phyloP scores from a whole-genome alignment of 2,113 vertebrate genomes.

The Oreocharis arfaki region DNA sequence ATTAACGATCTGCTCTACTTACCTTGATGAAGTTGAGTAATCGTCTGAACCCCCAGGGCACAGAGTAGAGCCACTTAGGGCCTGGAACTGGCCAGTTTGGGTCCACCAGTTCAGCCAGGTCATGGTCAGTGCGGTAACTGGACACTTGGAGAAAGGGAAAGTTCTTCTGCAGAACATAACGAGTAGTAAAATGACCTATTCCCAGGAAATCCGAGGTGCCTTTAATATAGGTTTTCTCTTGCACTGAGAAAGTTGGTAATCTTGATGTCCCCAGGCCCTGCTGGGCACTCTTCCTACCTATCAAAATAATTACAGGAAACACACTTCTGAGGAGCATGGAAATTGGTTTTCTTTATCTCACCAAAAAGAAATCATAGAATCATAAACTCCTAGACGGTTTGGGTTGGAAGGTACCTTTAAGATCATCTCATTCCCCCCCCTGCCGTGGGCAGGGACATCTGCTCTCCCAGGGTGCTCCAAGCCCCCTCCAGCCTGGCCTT shows the following conservation, averaged over 20 bases:
- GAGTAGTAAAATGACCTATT: slow-evolving; percentile 89
- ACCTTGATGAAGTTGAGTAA: slow-evolving; percentile 94
- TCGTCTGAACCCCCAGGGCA: slow-evolving; percentile 91
- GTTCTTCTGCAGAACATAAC: slow-evolving; percentile 83
- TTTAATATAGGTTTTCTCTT: slow-evolving; percentile 90
- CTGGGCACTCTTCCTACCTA: slow-evolving; percentile 86
- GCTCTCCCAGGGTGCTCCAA: not conserved
- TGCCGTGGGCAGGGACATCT: not conserved
- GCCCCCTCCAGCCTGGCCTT: fast-evolving
- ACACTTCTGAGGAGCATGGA: not conserved
- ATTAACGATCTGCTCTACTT: not conserved
- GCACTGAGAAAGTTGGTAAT: slow-evolving; percentile 83
- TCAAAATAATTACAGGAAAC: not conserved
- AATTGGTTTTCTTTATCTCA: not conserved
- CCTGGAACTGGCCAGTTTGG: slow-evolving; percentile 86
- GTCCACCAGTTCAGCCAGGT: slow-evolving; percentile 86
- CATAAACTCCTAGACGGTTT: not conserved
- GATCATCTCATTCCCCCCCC: not conserved
- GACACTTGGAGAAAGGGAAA: slow-evolving; percentile 67
- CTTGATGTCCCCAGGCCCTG: slow-evolving; percentile 83
- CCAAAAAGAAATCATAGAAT: not conserved
- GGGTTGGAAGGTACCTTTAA: not conserved
- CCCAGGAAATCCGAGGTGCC: slow-evolving; percentile 91
- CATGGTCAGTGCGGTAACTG: slow-evolving; percentile 83
- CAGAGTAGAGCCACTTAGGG: slow-evolving; percentile 84